Percentiles rank a stretch among this genome's conserved stretches.
Evolutionary conservation across 2,888 invertebrate species (phyloP).

Genomic region (Metallyticus violacea): DNA sequence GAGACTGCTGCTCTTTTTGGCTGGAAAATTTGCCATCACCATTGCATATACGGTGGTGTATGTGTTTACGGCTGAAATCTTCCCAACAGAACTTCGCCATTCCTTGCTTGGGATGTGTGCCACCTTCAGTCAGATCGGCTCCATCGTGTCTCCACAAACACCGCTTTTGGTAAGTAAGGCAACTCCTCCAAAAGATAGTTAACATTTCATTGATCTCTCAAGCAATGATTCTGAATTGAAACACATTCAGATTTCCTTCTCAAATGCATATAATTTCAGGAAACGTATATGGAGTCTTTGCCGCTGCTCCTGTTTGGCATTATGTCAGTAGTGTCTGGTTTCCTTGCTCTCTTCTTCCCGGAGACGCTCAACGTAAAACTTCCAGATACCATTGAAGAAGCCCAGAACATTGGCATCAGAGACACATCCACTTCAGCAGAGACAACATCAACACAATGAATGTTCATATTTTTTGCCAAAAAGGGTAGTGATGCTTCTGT

Average conservation of each 20-base stretch:
- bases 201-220: too few species aligned
- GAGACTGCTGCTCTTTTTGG: slow-evolving; percentile 56
- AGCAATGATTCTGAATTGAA: too few species aligned
- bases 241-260: too few species aligned
- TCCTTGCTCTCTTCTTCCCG: slow-evolving; percentile 63
- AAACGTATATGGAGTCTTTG: slow-evolving; percentile 46
- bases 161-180: slow-evolving; percentile 62
- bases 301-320: slow-evolving; percentile 63
- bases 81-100: slow-evolving; percentile 65
- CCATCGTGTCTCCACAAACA: slow-evolving; percentile 68
- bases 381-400: slow-evolving; percentile 67
- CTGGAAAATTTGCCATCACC: slow-evolving; percentile 64
- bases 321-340: slow-evolving; percentile 59
- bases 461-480: too few species aligned
- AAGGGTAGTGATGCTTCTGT: not conserved
- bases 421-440: not conserved
- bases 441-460: not conserved
- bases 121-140: slow-evolving; percentile 69
- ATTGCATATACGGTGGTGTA: slow-evolving; percentile 65
- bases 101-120: slow-evolving; percentile 66
- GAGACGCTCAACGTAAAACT: slow-evolving; percentile 65
- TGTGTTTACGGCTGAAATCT: slow-evolving; percentile 68
- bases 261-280: slow-evolving; percentile 37
- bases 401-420: slow-evolving; percentile 44
- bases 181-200: too few species aligned